Evolutionary conservation across 1,140 invertebrate genomes (phyloP).

Genomic region (Argopecten irradians): DNA sequence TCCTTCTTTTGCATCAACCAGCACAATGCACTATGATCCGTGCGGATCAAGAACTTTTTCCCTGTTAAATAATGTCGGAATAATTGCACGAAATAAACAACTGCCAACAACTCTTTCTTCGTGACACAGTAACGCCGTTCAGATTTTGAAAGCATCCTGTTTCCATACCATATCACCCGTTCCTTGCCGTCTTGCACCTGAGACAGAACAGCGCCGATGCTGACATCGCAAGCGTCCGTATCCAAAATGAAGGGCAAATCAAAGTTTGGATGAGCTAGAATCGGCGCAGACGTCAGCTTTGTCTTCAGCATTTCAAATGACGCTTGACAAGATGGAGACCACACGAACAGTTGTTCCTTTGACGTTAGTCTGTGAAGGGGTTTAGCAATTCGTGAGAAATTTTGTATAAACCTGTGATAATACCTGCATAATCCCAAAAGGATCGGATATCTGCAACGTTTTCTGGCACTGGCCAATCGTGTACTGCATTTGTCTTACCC

Average conservation of each 20-base stretch:
- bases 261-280: slow-evolving; percentile 39
- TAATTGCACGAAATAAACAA: slow-evolving; percentile 36
- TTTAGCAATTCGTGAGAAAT: slow-evolving; percentile 26
- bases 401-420: slow-evolving; percentile 23
- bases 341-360: slow-evolving; percentile 25
- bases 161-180: slow-evolving; percentile 46
- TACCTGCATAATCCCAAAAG: slow-evolving; percentile 27
- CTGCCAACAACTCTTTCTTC: slow-evolving; percentile 51
- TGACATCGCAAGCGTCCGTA: slow-evolving; percentile 58
- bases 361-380: slow-evolving; percentile 35
- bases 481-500: neutral
- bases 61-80: slow-evolving; percentile 56
- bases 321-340: slow-evolving; percentile 28
- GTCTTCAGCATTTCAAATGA: slow-evolving; percentile 33
- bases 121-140: slow-evolving; percentile 53
- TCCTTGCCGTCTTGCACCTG: slow-evolving; percentile 67
- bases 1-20: slow-evolving; percentile 43
- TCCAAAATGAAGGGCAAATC: slow-evolving; percentile 46
- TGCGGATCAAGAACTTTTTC: slow-evolving; percentile 42
- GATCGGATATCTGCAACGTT: neutral
- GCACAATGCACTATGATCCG: slow-evolving; percentile 54
- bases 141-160: slow-evolving; percentile 32
- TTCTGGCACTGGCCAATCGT: slow-evolving; percentile 22
- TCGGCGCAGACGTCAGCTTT: slow-evolving; percentile 25
- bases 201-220: slow-evolving; percentile 74